Conservation (phyloP, 2,888 invertebrate genomes). For the Hemistola chrysoprasaria region DNA sequence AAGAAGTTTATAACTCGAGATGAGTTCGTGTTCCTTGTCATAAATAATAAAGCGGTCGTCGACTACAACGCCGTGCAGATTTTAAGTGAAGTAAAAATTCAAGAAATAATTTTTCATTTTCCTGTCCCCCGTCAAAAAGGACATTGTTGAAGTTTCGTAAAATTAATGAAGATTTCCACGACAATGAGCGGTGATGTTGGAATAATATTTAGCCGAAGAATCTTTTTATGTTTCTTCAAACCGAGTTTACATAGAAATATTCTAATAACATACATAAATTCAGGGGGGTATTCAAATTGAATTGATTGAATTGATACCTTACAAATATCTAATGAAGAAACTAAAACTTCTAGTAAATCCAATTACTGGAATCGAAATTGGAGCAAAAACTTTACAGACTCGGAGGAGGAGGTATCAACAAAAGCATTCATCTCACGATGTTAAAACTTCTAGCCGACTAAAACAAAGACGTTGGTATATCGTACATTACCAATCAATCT, state of each 20-base stretch:
- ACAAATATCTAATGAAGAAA: too few species aligned
- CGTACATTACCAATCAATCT: slow-evolving; percentile 54
- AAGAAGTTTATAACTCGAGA: slow-evolving; percentile 83
- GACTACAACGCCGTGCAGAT: slow-evolving; percentile 79
- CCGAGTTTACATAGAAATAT: too few species aligned
- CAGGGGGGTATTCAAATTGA: too few species aligned
- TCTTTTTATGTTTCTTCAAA: slow-evolving; percentile 1
- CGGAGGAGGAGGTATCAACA: slow-evolving; percentile 6
- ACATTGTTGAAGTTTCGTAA: slow-evolving; percentile 61
- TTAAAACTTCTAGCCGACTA: slow-evolving; percentile 14
- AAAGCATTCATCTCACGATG: slow-evolving; percentile 21
- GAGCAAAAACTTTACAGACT: slow-evolving; percentile 1
- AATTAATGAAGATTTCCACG: slow-evolving; percentile 64
- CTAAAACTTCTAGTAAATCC: not conserved
- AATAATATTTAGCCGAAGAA: slow-evolving; percentile 26
- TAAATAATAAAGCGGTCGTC: slow-evolving; percentile 82
- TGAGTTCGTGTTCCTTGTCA: slow-evolving; percentile 82
- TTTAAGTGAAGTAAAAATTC: slow-evolving; percentile 78
- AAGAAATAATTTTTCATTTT: slow-evolving; percentile 74
- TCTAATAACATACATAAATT: too few species aligned
- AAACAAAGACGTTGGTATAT: slow-evolving; percentile 27
- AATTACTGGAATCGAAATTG: slow-evolving; percentile 1
- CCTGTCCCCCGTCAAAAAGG: slow-evolving; percentile 52
- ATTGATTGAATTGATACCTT: not conserved
- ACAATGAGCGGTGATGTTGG: slow-evolving; percentile 40